Evolutionary conservation across 2,113 vertebrate species (phyloP).

Genomic region (Oreotragus oreotragus): DNA sequence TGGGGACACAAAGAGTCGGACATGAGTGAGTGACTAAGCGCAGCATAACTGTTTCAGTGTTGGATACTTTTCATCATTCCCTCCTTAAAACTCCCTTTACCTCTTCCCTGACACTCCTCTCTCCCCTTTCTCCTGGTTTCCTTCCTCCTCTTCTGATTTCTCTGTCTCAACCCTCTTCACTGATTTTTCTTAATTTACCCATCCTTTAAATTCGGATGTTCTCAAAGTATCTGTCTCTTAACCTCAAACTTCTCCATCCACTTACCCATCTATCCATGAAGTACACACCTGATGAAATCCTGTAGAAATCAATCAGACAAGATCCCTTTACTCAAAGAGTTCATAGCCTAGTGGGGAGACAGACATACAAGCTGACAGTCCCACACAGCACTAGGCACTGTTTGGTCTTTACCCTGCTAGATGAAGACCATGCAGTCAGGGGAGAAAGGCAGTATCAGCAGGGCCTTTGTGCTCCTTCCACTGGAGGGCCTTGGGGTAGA

Average conservation of each 20-base stretch:
- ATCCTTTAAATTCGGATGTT: not conserved
- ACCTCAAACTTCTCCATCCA: not conserved
- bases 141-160: not conserved
- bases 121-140: not conserved
- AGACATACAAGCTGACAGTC: not conserved
- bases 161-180: not conserved
- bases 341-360: not conserved
- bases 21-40: not conserved
- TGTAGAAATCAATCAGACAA: not conserved
- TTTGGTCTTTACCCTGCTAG: not conserved
- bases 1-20: not conserved
- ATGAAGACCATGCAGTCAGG: not conserved
- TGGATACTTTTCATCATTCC: not conserved
- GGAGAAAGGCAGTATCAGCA: not conserved
- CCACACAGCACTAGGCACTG: not conserved
- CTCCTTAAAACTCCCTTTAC: not conserved
- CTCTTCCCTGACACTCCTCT: not conserved
- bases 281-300: not conserved
- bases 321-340: not conserved
- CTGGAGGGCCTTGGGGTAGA: not conserved
- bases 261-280: not conserved
- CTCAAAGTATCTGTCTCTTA: not conserved
- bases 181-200: not conserved
- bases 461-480: not conserved
- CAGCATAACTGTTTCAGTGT: not conserved